Percentiles rank a stretch among this genome's conserved stretches.
Conservation (phyloP, 2,113 vertebrate species). For the Hippopotamus amphibius region DNA sequence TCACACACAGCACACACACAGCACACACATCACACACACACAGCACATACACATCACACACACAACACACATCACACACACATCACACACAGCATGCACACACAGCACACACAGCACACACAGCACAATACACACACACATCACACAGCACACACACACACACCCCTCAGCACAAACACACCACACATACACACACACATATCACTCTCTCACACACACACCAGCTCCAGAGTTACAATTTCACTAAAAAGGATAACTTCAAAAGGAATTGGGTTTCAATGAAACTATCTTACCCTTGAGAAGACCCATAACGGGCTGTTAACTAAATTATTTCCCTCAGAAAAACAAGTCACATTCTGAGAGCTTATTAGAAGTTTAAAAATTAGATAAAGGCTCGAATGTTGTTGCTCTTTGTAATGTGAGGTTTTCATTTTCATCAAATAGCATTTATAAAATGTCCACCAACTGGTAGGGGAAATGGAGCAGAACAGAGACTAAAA, state of each 20-base stretch:
- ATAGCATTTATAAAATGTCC: slow-evolving; percentile 40
- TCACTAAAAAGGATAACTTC: slow-evolving; percentile 62
- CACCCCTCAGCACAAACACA: background rate
- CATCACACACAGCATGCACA: background rate
- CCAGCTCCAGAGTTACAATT: slow-evolving; percentile 15
- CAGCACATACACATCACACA: background rate
- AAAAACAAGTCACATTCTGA: slow-evolving; percentile 68
- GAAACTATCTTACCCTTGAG: slow-evolving; percentile 50
- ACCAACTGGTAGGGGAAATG: slow-evolving; percentile 6
- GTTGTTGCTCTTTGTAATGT: slow-evolving; percentile 46
- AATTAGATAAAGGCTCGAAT: slow-evolving; percentile 51
- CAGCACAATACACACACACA: background rate
- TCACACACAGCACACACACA: background rate
- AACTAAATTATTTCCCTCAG: slow-evolving; percentile 65
- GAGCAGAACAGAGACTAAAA: background rate
- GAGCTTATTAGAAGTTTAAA: slow-evolving; percentile 60
- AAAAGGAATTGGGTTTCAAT: slow-evolving; percentile 63
- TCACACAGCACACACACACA: background rate
- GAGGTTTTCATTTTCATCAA: slow-evolving; percentile 55
- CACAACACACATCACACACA: background rate
- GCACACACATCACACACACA: background rate
- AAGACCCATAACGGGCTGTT: slow-evolving; percentile 58
- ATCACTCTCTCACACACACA: background rate
- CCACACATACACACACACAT: background rate
- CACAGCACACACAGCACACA: background rate